phyloP scores from a whole-genome alignment of 2,888 invertebrate genomes.

The Alentia gelatinosa region DNA sequence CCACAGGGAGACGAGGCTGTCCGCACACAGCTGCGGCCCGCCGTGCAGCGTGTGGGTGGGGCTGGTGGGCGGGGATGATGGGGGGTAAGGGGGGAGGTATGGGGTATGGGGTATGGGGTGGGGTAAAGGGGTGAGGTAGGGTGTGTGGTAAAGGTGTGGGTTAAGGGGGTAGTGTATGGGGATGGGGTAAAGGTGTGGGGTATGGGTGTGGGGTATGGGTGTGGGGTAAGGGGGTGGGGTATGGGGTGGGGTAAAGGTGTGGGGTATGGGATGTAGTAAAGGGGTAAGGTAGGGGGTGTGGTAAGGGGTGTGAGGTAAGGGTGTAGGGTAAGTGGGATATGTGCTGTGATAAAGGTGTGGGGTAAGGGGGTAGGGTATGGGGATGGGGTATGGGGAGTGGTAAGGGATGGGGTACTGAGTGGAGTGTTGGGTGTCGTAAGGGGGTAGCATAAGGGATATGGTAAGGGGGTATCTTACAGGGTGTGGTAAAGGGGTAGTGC shows the following conservation, averaged over 20 bases:
- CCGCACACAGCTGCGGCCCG: too few species aligned
- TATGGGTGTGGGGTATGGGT: too few species aligned
- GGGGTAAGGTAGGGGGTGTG: neutral
- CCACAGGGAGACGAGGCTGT: too few species aligned
- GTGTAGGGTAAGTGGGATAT: neutral
- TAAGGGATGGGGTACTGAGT: too few species aligned
- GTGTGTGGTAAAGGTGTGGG: neutral
- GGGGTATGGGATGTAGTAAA: too few species aligned
- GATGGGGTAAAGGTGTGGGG: neutral
- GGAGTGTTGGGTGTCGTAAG: too few species aligned
- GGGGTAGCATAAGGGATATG: neutral
- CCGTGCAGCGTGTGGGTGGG: too few species aligned
- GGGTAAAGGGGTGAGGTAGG: neutral
- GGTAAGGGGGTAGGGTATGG: neutral
- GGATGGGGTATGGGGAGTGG: too few species aligned
- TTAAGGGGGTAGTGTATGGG: too few species aligned
- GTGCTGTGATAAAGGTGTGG: too few species aligned
- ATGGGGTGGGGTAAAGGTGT: neutral
- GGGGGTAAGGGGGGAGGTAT: neutral
- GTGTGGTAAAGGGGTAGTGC: neutral
- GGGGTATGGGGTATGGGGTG: neutral
- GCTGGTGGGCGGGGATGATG: neutral
- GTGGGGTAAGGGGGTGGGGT: neutral
- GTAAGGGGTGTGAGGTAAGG: neutral
- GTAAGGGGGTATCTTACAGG: neutral